A percentile compares a stretch with the other conserved stretches of the same genome.
These are phyloP conservation scores for Halyomorpha halys DNA, from an alignment of 1,140 invertebrate genomes.

Conservation along the genomic window DNA sequence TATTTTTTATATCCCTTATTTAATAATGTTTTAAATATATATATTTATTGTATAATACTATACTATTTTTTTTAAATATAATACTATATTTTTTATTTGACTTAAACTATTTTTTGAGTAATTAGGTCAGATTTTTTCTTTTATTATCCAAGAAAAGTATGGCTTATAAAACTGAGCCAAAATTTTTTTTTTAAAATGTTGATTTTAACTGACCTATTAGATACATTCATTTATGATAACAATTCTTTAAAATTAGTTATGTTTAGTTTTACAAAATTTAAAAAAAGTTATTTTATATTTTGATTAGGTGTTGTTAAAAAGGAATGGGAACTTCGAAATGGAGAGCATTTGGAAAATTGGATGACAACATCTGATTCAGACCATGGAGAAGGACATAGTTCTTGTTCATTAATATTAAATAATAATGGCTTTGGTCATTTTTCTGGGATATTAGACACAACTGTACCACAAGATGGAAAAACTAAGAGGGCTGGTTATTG, in stretches of 20 bases:
- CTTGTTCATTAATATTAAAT: constrained; percentile 46
- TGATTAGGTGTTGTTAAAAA: constrained; percentile 54
- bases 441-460: constrained; percentile 55
- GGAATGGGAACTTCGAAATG: constrained; percentile 53
- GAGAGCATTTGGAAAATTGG: constrained; percentile 58
- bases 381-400: constrained; percentile 67
- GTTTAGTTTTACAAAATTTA: neutral
- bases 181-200: too few species aligned
- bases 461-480: constrained; percentile 67
- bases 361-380: constrained; percentile 64
- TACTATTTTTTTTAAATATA: neutral
- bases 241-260: neutral
- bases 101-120: too few species aligned
- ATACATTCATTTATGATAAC: too few species aligned
- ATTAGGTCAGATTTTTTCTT: too few species aligned
- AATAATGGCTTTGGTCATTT: constrained; percentile 62
- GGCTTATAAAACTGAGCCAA: too few species aligned
- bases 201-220: too few species aligned
- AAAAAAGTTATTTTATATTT: neutral
- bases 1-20: too few species aligned
- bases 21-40: too few species aligned
- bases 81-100: too few species aligned
- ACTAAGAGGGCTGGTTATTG: constrained; percentile 65
- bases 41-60: neutral
- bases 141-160: too few species aligned